phyloP scores from a whole-genome alignment of 2,113 vertebrate genomes.

The Oceanodroma tethys region DNA sequence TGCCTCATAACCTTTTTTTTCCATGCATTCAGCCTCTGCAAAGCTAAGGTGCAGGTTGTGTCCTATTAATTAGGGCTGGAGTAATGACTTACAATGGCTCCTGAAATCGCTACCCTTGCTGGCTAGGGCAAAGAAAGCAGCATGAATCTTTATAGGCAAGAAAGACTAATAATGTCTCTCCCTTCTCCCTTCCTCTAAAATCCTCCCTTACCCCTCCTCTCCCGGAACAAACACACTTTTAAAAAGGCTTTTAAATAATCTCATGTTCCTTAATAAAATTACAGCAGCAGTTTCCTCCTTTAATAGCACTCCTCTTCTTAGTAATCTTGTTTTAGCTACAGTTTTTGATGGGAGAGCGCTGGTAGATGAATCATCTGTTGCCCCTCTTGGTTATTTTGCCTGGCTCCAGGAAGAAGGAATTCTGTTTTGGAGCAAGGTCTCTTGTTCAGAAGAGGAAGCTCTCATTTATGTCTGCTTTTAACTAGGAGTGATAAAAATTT shows the following conservation, averaged over 20 bases:
- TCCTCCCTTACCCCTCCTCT: slow-evolving; percentile 6
- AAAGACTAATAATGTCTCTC: not conserved
- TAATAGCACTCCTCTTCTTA: slow-evolving; percentile 56
- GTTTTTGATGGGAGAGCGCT: slow-evolving; percentile 24
- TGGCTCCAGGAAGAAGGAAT: slow-evolving; percentile 4
- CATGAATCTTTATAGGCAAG: slow-evolving; percentile 27
- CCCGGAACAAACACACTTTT: slow-evolving; percentile 36
- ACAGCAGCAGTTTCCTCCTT: slow-evolving; percentile 51
- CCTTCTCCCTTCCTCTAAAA: slow-evolving; percentile 25
- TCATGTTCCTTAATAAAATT: slow-evolving; percentile 62
- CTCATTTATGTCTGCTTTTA: slow-evolving; percentile 34
- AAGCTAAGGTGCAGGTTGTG: not conserved
- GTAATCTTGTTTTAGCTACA: slow-evolving; percentile 62
- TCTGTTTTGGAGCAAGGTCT: not conserved
- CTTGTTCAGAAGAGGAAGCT: not conserved
- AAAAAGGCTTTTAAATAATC: slow-evolving; percentile 64
- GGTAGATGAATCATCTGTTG: slow-evolving; percentile 37
- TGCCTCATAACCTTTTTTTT: too few species aligned
- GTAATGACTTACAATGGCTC: not conserved
- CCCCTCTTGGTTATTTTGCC: slow-evolving; percentile 28
- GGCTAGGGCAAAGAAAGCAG: not conserved
- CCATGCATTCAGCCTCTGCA: not conserved
- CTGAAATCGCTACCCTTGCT: not conserved
- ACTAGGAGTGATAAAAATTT: slow-evolving; percentile 33
- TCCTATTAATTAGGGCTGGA: not conserved